These are phyloP conservation scores for Exocentrus adspersus DNA, from an alignment of 2,888 invertebrate species.

Conservation along the genomic window DNA sequence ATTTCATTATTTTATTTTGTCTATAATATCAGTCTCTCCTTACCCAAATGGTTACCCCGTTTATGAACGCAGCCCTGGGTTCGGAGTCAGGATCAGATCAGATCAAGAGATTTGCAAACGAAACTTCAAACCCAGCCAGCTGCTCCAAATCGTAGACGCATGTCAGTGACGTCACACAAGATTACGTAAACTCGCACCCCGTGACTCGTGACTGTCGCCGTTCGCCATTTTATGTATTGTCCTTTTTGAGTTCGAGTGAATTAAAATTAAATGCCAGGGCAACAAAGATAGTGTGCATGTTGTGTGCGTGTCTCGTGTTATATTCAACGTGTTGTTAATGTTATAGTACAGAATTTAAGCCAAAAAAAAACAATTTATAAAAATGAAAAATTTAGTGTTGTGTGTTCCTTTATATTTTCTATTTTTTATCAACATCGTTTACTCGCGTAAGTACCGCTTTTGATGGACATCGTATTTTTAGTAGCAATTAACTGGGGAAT, in stretches of 20 bases:
- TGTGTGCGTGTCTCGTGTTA: conserved; percentile 47
- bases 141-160: conserved; percentile 37
- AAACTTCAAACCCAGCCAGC: conserved; percentile 30
- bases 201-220: conserved; percentile 60
- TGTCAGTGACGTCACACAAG: conserved; percentile 46
- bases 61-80: too few species aligned
- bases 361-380: conserved; percentile 46
- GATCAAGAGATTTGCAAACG: background rate
- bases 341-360: conserved; percentile 41
- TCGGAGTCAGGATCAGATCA: too few species aligned
- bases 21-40: too few species aligned
- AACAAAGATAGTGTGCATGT: conserved; percentile 52
- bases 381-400: conserved; percentile 59
- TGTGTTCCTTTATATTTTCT: conserved; percentile 55
- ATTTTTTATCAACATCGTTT: conserved; percentile 55
- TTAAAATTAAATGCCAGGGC: conserved; percentile 53
- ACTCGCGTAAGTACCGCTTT: conserved; percentile 50
- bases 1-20: too few species aligned
- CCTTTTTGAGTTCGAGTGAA: conserved; percentile 52
- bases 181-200: conserved; percentile 58
- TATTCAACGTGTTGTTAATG: conserved; percentile 43
- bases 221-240: conserved; percentile 49
- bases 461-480: too few species aligned
- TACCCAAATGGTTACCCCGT: too few species aligned
- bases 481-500: too few species aligned